Conservation (phyloP, 1,140 invertebrate species). For the Ctenoplectra terminalis region DNA sequence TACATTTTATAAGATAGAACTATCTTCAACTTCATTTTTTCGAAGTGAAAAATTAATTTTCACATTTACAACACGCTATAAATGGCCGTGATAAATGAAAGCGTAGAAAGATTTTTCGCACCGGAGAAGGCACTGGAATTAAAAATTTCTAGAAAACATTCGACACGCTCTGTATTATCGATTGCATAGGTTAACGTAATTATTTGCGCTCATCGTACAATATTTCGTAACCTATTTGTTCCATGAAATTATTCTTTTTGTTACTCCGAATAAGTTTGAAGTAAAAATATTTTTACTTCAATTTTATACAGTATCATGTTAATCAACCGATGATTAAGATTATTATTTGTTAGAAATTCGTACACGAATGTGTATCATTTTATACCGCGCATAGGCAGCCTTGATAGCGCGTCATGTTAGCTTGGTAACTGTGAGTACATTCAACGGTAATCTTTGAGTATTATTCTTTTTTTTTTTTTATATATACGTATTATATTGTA, state of each 20-base stretch:
- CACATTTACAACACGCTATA: rapidly evolving
- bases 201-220: neutral
- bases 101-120: neutral
- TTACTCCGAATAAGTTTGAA: too few species aligned
- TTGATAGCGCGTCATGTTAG: neutral
- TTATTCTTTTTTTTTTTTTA: too few species aligned
- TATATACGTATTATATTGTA: too few species aligned
- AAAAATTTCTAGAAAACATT: neutral
- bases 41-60: neutral
- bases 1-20: neutral
- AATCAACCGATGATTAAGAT: neutral
- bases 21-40: neutral
- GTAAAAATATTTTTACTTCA: too few species aligned
- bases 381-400: neutral
- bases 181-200: neutral
- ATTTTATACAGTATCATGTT: too few species aligned
- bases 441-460: constrained; percentile 1
- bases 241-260: too few species aligned
- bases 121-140: neutral
- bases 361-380: neutral
- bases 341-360: neutral
- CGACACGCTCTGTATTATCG: neutral
- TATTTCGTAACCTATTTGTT: neutral
- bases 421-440: neutral
- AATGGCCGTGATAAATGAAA: neutral